These are phyloP conservation scores for Drosophila miranda DNA, from an alignment of 1,140 invertebrate species.

Conservation along the genomic window DNA sequence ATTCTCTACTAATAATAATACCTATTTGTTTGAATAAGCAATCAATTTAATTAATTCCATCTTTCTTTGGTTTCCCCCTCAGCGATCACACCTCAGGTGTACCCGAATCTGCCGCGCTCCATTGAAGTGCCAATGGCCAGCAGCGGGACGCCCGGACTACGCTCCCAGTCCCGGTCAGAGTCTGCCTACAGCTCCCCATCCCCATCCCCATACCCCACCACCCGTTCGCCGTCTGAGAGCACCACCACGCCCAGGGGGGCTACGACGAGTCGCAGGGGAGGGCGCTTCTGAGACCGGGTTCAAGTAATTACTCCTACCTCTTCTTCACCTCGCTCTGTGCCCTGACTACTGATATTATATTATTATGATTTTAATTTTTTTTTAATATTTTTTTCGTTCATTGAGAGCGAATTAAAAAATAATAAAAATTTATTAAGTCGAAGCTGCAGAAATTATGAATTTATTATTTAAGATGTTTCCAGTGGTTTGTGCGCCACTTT, in stretches of 20 bases:
- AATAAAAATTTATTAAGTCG: slow-evolving; percentile 79
- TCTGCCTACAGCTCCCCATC: neutral
- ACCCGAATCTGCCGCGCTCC: slow-evolving; percentile 75
- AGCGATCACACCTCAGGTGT: slow-evolving; percentile 75
- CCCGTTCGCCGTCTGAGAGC: slow-evolving; percentile 1
- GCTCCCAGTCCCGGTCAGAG: slow-evolving; percentile 5
- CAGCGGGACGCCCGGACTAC: too few species aligned
- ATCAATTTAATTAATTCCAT: too few species aligned
- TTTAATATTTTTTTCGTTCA: slow-evolving; percentile 40
- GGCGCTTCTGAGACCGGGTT: slow-evolving; percentile 35
- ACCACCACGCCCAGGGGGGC: slow-evolving; percentile 31
- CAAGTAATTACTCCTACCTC: slow-evolving; percentile 41
- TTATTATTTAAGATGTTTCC: slow-evolving; percentile 66
- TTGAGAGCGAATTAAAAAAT: slow-evolving; percentile 74
- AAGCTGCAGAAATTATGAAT: slow-evolving; percentile 73
- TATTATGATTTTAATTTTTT: slow-evolving; percentile 51
- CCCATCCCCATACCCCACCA: neutral
- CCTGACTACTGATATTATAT: slow-evolving; percentile 51
- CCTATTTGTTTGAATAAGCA: too few species aligned
- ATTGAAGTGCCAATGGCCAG: slow-evolving; percentile 68
- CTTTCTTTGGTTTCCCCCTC: slow-evolving; percentile 12
- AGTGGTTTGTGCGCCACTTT: slow-evolving; percentile 32
- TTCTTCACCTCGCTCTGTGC: slow-evolving; percentile 31
- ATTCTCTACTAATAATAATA: too few species aligned
- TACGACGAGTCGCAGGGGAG: slow-evolving; percentile 39